Conservation (phyloP, 2,113 vertebrate genomes). For the Barnardius zonarius region DNA sequence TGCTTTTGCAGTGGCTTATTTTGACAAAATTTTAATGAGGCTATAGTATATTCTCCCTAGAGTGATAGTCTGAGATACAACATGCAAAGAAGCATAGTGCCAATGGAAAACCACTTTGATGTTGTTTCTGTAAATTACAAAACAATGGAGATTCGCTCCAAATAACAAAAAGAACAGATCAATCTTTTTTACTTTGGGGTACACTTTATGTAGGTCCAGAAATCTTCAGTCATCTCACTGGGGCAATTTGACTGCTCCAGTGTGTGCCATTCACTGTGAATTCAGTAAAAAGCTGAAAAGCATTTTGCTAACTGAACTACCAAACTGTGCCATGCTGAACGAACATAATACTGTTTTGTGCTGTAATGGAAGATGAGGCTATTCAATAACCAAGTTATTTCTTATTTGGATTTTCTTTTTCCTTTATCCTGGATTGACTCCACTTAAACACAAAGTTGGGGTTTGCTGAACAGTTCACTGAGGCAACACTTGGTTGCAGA, state of each 20-base stretch:
- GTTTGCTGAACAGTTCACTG: slow-evolving; percentile 17
- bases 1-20: neutral
- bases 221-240: neutral
- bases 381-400: neutral
- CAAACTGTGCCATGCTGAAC: neutral
- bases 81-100: neutral
- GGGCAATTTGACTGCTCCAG: neutral
- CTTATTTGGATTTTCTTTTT: neutral
- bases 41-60: neutral
- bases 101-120: neutral
- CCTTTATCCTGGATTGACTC: neutral
- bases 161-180: neutral
- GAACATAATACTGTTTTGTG: neutral
- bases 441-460: neutral
- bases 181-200: neutral
- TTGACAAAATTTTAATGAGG: neutral
- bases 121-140: neutral
- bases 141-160: neutral
- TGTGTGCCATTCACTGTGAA: neutral
- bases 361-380: neutral
- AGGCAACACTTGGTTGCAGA: neutral
- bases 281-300: neutral
- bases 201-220: neutral
- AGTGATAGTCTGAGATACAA: neutral
- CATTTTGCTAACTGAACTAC: neutral